phyloP scores from a whole-genome alignment of 2,113 vertebrate genomes.

The Pluvialis apricaria region DNA sequence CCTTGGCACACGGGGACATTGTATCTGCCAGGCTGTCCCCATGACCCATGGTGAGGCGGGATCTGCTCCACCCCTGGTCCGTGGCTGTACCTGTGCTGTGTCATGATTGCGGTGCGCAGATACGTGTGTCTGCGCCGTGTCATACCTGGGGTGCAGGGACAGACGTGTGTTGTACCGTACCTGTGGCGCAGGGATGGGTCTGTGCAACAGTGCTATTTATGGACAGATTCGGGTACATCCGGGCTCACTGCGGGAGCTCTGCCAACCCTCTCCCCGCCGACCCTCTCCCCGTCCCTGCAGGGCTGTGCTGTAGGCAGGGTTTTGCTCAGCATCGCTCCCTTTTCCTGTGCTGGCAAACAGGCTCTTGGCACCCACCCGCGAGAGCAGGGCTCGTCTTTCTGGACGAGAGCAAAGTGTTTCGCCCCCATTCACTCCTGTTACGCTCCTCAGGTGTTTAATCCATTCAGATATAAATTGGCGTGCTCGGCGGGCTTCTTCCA shows the following conservation, averaged over 20 bases:
- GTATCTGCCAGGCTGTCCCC: background rate
- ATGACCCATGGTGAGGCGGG: background rate
- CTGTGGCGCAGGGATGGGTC: background rate
- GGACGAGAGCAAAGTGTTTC: background rate
- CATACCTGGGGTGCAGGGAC: background rate
- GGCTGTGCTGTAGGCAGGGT: background rate
- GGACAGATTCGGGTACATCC: background rate
- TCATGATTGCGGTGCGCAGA: too few species aligned
- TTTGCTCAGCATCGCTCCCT: background rate
- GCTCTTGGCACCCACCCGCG: rapidly evolving
- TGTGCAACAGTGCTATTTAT: background rate
- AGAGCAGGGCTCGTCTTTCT: background rate
- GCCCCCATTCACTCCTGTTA: background rate
- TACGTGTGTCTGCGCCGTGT: background rate
- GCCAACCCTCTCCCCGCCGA: background rate
- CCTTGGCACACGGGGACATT: background rate
- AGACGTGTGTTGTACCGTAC: rapidly evolving
- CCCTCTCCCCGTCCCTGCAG: background rate
- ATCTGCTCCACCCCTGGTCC: background rate
- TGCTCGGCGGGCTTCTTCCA: background rate
- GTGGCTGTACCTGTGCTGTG: background rate
- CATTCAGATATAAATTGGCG: background rate
- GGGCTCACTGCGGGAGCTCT: background rate
- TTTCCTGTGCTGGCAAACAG: background rate
- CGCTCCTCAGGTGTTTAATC: background rate